Evolutionary conservation across 2,888 invertebrate genomes (phyloP).

Genomic region (Rhagonycha lutea): DNA sequence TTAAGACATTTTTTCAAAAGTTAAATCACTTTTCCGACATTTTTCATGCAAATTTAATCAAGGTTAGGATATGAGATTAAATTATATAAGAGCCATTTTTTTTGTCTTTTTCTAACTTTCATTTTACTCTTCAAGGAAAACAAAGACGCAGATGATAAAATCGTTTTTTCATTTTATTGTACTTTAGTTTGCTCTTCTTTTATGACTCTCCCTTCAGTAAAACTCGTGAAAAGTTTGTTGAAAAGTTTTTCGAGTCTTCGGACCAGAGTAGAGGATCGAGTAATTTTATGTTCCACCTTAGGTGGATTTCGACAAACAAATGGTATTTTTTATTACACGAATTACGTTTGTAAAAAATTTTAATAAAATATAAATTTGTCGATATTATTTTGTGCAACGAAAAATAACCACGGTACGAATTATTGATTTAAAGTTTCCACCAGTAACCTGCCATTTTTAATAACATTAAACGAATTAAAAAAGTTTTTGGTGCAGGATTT

Average conservation of each 20-base stretch:
- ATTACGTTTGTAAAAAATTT: not conserved
- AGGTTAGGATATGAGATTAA: constrained; percentile 13
- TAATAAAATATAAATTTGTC: not conserved
- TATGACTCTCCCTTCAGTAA: constrained; percentile 45
- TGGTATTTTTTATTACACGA: not conserved
- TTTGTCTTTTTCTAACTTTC: constrained; percentile 35
- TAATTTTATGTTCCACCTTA: constrained; percentile 4
- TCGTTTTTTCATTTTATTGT: constrained; percentile 49
- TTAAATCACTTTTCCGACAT: constrained; percentile 1
- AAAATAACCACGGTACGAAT: not conserved
- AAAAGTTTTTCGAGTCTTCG: constrained; percentile 35
- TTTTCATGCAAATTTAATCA: constrained; percentile 19
- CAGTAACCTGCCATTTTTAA: not conserved
- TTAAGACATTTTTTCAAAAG: not conserved
- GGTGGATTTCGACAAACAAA: not conserved
- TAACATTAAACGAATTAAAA: not conserved
- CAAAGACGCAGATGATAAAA: constrained; percentile 39
- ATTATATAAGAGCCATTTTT: constrained; percentile 12
- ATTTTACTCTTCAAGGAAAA: constrained; percentile 33
- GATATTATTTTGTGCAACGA: not conserved
- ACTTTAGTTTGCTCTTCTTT: constrained; percentile 45
- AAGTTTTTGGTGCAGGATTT: not conserved
- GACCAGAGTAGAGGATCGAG: constrained; percentile 10
- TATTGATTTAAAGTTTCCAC: not conserved
- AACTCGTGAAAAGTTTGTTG: constrained; percentile 43